Evolutionary conservation across 2,888 invertebrate species (phyloP).

Genomic region (Phoenoteleia sp.): DNA sequence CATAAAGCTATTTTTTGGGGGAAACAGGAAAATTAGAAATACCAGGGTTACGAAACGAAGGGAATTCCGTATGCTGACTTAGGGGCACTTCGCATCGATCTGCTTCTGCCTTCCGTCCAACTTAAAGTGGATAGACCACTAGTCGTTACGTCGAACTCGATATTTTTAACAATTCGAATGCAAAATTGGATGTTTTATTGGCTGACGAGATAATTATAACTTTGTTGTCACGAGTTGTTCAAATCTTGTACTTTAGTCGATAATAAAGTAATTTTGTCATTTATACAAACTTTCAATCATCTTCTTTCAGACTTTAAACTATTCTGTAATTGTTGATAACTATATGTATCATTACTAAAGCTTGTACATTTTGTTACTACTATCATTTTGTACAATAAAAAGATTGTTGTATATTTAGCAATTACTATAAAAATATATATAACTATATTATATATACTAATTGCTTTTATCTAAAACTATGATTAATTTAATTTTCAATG

Average conservation of each 20-base stretch:
- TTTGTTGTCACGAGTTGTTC: conserved; percentile 2
- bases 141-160: conserved; percentile 42
- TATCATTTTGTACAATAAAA: no score
- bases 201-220: conserved; percentile 31
- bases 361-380: no score
- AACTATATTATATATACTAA: no score
- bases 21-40: conserved; percentile 57
- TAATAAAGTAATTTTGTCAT: conserved; percentile 18
- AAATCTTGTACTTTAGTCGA: not conserved
- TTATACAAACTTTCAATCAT: not conserved
- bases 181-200: conserved; percentile 32
- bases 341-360: not conserved
- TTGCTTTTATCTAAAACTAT: no score
- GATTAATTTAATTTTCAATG: no score
- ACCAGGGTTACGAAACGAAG: conserved; percentile 38
- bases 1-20: no score
- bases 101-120: conserved; percentile 37
- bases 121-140: conserved; percentile 60
- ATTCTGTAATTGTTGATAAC: not conserved
- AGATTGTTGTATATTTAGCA: no score
- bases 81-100: conserved; percentile 61
- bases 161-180: conserved; percentile 43
- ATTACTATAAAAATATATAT: no score
- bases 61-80: conserved; percentile 52
- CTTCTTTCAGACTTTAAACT: not conserved